phyloP scores from a whole-genome alignment of 2,797 vertebrate genomes.

The Crax fasciolata region DNA sequence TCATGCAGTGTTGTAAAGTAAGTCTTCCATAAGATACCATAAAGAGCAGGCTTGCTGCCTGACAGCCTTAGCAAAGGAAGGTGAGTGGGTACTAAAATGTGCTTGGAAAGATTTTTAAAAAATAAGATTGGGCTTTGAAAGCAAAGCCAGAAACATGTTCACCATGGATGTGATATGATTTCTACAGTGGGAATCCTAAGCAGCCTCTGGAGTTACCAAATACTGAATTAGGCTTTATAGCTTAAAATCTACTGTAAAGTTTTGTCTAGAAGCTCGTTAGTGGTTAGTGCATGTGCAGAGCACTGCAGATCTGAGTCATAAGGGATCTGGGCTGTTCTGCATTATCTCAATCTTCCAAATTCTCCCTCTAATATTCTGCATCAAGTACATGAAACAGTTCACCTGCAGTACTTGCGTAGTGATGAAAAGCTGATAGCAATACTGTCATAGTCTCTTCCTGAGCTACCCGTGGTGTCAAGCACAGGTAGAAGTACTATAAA shows the following conservation, averaged over 20 bases:
- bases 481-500: background rate
- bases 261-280: background rate
- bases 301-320: slow-evolving; percentile 49
- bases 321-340: background rate
- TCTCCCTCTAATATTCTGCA: background rate
- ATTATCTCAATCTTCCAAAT: background rate
- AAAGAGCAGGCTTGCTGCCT: background rate
- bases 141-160: background rate
- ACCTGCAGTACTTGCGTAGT: background rate
- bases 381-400: slow-evolving; percentile 27
- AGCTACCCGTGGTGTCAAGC: background rate
- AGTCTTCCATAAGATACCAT: background rate
- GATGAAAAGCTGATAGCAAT: slow-evolving; percentile 29
- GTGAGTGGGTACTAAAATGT: background rate
- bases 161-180: background rate
- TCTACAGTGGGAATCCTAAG: background rate
- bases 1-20: background rate
- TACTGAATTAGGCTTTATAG: background rate
- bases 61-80: background rate
- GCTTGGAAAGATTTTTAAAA: too few relatives aligned
- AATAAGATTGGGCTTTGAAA: background rate
- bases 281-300: background rate
- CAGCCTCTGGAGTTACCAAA: background rate
- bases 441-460: background rate
- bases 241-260: background rate